Conservation (phyloP, 2,888 invertebrate species). For the Carcina quercana region DNA sequence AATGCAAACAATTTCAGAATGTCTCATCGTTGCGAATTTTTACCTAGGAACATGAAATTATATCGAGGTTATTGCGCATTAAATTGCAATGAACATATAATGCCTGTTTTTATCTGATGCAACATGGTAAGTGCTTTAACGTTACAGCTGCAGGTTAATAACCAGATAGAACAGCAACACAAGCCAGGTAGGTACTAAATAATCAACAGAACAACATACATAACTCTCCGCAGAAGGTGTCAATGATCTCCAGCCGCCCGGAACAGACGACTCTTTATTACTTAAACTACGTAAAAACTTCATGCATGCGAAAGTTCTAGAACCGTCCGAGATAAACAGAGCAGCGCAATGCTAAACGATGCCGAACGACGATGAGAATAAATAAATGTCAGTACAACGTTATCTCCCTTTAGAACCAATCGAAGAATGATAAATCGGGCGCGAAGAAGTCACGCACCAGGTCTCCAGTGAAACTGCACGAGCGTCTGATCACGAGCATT, state of each 20-base stretch:
- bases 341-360: not conserved
- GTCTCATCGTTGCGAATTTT: too few species aligned
- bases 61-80: too few species aligned
- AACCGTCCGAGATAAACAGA: too few species aligned
- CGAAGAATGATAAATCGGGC: conserved; percentile 17
- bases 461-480: conserved; percentile 25
- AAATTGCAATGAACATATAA: too few species aligned
- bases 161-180: conserved; percentile 27
- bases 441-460: conserved; percentile 20
- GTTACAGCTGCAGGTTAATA: conserved; percentile 27
- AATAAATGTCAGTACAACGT: not conserved
- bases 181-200: not conserved
- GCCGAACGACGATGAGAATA: not conserved
- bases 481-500: conserved; percentile 22
- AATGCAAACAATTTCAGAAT: too few species aligned
- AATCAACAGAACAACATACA: not conserved
- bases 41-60: too few species aligned
- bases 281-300: not conserved
- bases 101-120: too few species aligned
- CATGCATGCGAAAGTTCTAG: not conserved
- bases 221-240: conserved; percentile 29
- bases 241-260: conserved; percentile 26
- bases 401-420: conserved; percentile 4
- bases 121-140: too few species aligned
- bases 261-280: not conserved